phyloP scores from a whole-genome alignment of 2,888 invertebrate genomes.

The Isoperla grammatica region DNA sequence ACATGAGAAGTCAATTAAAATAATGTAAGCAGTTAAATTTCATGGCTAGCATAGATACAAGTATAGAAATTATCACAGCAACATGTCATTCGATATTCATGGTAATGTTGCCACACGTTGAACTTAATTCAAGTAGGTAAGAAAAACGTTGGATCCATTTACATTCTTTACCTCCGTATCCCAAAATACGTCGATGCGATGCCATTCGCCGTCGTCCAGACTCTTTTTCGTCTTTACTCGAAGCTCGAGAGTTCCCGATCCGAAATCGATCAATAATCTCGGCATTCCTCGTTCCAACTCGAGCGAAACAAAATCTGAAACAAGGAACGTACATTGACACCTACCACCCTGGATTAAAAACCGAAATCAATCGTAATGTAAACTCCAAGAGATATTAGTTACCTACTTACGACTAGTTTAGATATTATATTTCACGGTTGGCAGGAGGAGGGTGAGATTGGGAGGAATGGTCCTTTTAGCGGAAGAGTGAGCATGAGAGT shows the following conservation, averaged over 20 bases:
- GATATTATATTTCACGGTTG: no score
- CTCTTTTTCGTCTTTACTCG: conserved; percentile 79
- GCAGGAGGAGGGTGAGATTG: no score
- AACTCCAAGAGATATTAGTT: no score
- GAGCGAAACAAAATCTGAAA: conserved; percentile 82
- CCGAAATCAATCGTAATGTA: no score
- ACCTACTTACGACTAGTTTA: no score
- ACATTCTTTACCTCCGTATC: conserved; percentile 64
- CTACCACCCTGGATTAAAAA: no score
- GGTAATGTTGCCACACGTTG: no score
- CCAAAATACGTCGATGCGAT: conserved; percentile 93
- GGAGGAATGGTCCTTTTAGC: no score
- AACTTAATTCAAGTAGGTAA: neutral
- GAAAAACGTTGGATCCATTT: neutral
- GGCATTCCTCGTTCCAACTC: conserved; percentile 91
- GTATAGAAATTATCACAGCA: neutral
- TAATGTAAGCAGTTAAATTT: neutral
- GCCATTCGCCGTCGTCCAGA: conserved; percentile 96
- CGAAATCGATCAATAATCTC: conserved; percentile 85
- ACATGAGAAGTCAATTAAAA: neutral
- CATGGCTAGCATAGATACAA: neutral
- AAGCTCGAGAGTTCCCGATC: conserved; percentile 84
- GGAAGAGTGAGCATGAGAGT: no score
- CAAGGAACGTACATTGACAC: conserved; percentile 5
- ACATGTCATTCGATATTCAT: no score